Base-by-base conservation (phyloP, 2,888 invertebrate genomes). In the Scaptomyza caliginosa region DNA sequence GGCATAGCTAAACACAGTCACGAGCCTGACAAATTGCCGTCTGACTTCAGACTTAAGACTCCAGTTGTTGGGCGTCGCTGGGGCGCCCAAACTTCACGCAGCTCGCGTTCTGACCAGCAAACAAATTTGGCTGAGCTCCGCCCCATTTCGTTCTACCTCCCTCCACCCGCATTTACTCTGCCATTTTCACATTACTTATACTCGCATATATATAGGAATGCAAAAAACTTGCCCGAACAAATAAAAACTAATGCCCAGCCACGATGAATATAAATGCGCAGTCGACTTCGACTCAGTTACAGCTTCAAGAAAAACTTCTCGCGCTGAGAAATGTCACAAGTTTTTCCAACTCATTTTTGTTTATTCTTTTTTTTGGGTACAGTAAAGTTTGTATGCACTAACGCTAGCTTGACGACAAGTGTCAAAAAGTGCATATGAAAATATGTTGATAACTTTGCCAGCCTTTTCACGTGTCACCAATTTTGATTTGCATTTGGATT, bases 11-110 rank as follows among this genome's bases (percentile, higher is more conserved):
- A 62, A 48, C 52, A 65, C 73, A 84, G 82, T 88, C 89, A 89
- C 89, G 89, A 86, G 87, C 88, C 84, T 89, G 89, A 87, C 86
- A 89, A 87, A 87, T 87, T 89, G 79, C 87, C 79, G 72, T 69
- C 76, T 82, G 86, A 67, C 74, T 76, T 28, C 66, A 75, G 45
- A 21, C 49, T 38, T 30, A 5, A 10, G n/a, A 8, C 46, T 51
- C 30, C 39, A 4, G 19, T 13, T 13, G 6, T 32, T 32, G 32
- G 32, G 7, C 5, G 26, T 8, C 26, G 7, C 26, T 28, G 26
- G 11, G 26, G 2, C 34, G 26, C 40, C 34, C 40, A 6, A 21
- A 30, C 49, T 34, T 24, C 26, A 17, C 43, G 36, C 13, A 11
- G 19, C 24, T 13, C 21, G 21, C 39, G 4, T 23, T 54, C 77